A percentile compares a stretch with the other conserved stretches of the same genome.
These are phyloP conservation scores for Hucho hucho DNA, from an alignment of 2,113 vertebrate genomes.

Conservation along the genomic window DNA sequence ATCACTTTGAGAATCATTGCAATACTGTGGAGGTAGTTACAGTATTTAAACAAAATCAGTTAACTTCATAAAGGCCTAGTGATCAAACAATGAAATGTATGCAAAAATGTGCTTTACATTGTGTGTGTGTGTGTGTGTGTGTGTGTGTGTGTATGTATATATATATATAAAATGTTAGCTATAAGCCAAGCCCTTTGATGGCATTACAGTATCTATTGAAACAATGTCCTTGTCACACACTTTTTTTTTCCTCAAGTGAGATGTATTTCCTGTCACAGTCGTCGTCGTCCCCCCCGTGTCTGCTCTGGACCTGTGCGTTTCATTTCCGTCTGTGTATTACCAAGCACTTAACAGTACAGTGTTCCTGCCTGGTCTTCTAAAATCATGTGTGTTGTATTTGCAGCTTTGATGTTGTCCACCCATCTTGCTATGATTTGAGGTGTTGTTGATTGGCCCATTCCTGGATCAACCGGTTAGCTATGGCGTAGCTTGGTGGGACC, in stretches of 20 bases:
- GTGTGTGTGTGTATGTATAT: too few species aligned
- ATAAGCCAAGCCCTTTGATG: too few species aligned
- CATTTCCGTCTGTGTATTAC: not conserved
- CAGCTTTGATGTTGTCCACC: not conserved
- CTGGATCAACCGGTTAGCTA: conserved; percentile 82
- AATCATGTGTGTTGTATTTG: not conserved
- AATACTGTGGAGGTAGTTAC: not conserved
- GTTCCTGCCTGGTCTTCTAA: not conserved
- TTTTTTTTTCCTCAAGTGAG: too few species aligned
- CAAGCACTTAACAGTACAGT: not conserved
- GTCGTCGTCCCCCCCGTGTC: too few species aligned
- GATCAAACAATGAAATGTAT: not conserved
- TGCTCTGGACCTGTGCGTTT: too few species aligned
- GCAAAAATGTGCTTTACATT: not conserved
- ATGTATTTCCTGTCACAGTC: too few species aligned
- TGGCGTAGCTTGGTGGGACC: conserved; percentile 83
- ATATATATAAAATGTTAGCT: too few species aligned
- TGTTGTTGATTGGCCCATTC: conserved; percentile 77
- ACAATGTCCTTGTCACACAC: too few species aligned
- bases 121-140: too few species aligned
- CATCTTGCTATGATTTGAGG: conserved; percentile 2
- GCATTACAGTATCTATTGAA: too few species aligned
- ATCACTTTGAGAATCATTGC: not conserved
- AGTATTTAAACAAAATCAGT: not conserved
- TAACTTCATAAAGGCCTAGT: not conserved